phyloP scores from a whole-genome alignment of 2,113 vertebrate species.

The Cheilinus undulatus region DNA sequence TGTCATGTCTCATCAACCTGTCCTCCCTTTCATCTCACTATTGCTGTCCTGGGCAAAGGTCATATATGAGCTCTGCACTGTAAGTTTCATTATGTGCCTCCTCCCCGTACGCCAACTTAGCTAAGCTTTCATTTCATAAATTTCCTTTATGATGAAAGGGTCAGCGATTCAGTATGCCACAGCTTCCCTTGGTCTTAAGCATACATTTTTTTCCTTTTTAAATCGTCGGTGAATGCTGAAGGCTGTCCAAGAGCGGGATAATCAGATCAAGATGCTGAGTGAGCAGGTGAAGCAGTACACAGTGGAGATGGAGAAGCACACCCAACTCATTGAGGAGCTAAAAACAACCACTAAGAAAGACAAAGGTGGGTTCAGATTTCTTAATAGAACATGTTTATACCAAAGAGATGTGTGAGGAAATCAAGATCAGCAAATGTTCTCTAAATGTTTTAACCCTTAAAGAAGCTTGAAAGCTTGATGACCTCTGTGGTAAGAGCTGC shows the following conservation, averaged over 20 bases:
- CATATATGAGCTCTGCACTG: conserved; percentile 85
- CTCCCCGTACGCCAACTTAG: neutral
- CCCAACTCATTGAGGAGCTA: conserved; percentile 87
- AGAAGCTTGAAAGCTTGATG: too few species aligned
- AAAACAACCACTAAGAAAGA: conserved; percentile 87
- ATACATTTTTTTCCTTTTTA: neutral
- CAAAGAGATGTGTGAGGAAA: too few species aligned
- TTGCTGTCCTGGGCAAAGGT: conserved; percentile 77
- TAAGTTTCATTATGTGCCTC: conserved; percentile 73
- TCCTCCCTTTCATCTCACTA: conserved; percentile 54
- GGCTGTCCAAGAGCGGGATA: conserved; percentile 93
- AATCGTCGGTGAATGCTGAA: conserved; percentile 58
- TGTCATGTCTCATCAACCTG: conserved; percentile 41
- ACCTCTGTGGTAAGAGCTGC: too few species aligned
- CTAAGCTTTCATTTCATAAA: conserved; percentile 22
- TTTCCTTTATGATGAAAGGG: neutral
- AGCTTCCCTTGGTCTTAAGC: neutral
- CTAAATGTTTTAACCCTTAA: too few species aligned
- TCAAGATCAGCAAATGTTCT: too few species aligned
- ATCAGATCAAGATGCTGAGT: conserved; percentile 91
- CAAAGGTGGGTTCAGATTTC: conserved; percentile 80
- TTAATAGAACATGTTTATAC: neutral
- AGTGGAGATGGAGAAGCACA: conserved; percentile 93
- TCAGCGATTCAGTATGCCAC: neutral
- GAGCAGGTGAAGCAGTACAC: conserved; percentile 94